These are phyloP conservation scores for Abrostola triplasia DNA, from an alignment of 2,888 invertebrate species.

Conservation along the genomic window DNA sequence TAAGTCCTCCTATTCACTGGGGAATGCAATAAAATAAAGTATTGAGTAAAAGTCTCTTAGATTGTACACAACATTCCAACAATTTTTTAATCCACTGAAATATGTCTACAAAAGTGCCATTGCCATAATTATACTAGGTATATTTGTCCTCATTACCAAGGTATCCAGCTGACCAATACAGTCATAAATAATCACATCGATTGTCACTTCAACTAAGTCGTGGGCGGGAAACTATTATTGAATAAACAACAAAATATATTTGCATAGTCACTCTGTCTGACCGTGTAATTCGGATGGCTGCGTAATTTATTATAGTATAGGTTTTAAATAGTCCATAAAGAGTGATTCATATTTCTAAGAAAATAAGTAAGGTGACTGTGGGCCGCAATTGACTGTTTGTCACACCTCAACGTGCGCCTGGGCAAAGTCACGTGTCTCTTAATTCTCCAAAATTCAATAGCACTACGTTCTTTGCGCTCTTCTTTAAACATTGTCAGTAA, in stretches of 20 bases:
- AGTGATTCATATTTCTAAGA: background rate
- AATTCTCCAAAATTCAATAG: background rate
- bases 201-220: background rate
- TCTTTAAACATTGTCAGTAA: too few relatives aligned
- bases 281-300: background rate
- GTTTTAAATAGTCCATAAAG: background rate
- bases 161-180: too few relatives aligned
- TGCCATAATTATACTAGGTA: too few relatives aligned
- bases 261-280: background rate
- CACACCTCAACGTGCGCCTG: background rate
- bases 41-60: too few relatives aligned
- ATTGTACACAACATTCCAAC: too few relatives aligned
- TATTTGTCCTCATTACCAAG: too few relatives aligned
- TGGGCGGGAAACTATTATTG: background rate
- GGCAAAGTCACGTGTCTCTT: background rate
- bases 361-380: background rate
- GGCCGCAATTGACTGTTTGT: background rate
- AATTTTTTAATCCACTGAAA: too few relatives aligned
- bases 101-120: too few relatives aligned
- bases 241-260: background rate
- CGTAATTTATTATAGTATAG: background rate
- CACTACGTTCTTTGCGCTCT: too few relatives aligned
- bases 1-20: too few relatives aligned
- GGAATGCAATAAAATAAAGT: too few relatives aligned
- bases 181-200: too few relatives aligned